phyloP scores from a whole-genome alignment of 2,113 vertebrate species.

The Hucho hucho region DNA sequence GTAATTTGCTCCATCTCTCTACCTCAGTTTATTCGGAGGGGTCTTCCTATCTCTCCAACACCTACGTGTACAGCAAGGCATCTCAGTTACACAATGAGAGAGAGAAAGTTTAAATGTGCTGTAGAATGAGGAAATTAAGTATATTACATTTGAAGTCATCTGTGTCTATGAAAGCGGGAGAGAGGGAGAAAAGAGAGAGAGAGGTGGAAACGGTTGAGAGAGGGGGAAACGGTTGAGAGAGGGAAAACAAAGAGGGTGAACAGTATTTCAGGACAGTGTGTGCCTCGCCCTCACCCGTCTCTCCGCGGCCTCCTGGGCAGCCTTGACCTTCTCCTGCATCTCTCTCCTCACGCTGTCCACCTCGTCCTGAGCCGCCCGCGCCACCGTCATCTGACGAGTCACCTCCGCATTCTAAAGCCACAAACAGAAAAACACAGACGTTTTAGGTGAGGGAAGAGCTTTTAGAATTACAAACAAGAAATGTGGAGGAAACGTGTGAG shows the following conservation, averaged over 20 bases:
- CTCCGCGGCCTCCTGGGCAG: constrained; percentile 80
- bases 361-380: constrained; percentile 87
- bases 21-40: too few relatives aligned
- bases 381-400: constrained; percentile 88
- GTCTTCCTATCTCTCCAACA: too few relatives aligned
- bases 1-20: too few relatives aligned
- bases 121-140: too few relatives aligned
- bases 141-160: too few relatives aligned
- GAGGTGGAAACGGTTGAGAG: neutral
- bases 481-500: neutral
- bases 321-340: constrained; percentile 87
- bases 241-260: neutral
- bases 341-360: constrained; percentile 86
- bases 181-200: too few relatives aligned
- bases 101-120: too few relatives aligned
- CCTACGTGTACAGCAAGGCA: too few relatives aligned
- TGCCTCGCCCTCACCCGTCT: constrained; percentile 74
- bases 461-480: too few relatives aligned
- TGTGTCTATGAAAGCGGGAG: too few relatives aligned
- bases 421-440: constrained; percentile 17
- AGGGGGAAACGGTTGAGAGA: neutral
- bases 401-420: constrained; percentile 89
- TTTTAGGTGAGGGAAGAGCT: neutral
- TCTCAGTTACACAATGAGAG: too few relatives aligned
- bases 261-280: too few relatives aligned